Percentiles rank a stretch among this genome's conserved stretches.
These are phyloP conservation scores for Ataeniobius toweri DNA, from an alignment of 2,797 vertebrate species.

Conservation along the genomic window DNA sequence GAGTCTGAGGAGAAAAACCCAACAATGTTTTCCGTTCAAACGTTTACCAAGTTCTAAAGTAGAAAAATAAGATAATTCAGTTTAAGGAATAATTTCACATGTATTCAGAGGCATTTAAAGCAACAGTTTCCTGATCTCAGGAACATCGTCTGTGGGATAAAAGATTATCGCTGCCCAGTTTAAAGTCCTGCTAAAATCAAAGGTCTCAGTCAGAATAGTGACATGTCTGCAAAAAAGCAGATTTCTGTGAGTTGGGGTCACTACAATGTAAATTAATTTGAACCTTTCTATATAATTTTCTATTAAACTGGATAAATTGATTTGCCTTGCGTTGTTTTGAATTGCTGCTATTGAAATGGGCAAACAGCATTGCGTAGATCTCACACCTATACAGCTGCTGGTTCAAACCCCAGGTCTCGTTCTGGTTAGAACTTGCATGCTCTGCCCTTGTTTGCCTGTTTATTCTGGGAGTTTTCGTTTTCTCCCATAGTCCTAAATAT, in stretches of 20 bases:
- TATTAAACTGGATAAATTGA: neutral
- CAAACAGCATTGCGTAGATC: neutral
- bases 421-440: neutral
- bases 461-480: neutral
- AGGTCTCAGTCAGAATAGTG: neutral
- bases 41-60: neutral
- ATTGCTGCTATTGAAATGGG: neutral
- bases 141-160: neutral
- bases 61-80: neutral
- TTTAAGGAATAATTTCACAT: too few species aligned
- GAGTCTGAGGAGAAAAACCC: too few species aligned
- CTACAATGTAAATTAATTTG: neutral
- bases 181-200: neutral
- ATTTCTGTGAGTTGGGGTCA: neutral
- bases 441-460: neutral
- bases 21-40: too few species aligned
- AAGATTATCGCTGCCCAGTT: neutral
- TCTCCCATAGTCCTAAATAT: neutral
- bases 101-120: neutral
- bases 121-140: neutral
- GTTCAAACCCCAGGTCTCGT: neutral
- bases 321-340: neutral
- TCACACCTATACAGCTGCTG: neutral
- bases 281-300: neutral
- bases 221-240: neutral